phyloP scores from a whole-genome alignment of 1,140 invertebrate species.

The Diachasmimorpha longicaudata region DNA sequence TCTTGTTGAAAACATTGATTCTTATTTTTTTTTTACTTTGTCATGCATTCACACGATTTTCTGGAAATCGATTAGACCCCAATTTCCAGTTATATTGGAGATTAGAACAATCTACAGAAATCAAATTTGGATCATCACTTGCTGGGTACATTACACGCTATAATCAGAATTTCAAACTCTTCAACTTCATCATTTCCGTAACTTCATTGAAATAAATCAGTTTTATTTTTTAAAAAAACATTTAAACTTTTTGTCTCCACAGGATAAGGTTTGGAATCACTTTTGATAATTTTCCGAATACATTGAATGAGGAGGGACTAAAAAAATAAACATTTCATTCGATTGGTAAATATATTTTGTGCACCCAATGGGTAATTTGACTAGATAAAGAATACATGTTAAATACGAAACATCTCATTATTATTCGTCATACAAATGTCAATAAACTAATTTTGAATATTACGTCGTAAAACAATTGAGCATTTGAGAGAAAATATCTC shows the following conservation, averaged over 20 bases:
- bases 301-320: background rate
- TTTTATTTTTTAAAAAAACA: too few species aligned
- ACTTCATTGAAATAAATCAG: too few species aligned
- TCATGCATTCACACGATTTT: too few species aligned
- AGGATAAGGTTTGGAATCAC: too few species aligned
- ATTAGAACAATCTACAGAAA: too few species aligned
- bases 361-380: constrained; percentile 1
- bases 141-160: too few species aligned
- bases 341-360: background rate
- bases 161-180: too few species aligned
- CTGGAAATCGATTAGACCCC: too few species aligned
- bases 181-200: too few species aligned
- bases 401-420: background rate
- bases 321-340: background rate
- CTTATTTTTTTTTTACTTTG: background rate
- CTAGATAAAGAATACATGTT: constrained; percentile 6
- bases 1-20: background rate
- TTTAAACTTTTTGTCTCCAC: too few species aligned
- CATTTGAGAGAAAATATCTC: background rate
- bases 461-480: background rate
- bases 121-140: too few species aligned
- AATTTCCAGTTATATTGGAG: too few species aligned
- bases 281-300: background rate
- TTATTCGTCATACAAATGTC: background rate
- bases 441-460: background rate